Evolutionary conservation across 2,113 vertebrate genomes (phyloP).

Genomic region (Corythaixoides concolor): DNA sequence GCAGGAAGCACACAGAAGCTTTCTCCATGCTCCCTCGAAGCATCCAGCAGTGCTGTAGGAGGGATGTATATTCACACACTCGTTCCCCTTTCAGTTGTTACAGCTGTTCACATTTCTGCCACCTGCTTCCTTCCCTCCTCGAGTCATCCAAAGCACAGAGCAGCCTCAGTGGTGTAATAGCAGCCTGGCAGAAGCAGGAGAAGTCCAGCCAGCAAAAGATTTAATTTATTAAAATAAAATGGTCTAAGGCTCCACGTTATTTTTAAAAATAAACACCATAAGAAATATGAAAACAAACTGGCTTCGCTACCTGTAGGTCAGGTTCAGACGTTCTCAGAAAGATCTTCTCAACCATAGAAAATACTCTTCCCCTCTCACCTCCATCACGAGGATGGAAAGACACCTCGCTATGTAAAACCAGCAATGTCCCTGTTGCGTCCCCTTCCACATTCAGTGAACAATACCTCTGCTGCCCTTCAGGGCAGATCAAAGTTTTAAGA

Average conservation of each 20-base stretch:
- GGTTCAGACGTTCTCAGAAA: slow-evolving; percentile 7
- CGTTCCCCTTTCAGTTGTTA: background rate
- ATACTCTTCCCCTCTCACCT: background rate
- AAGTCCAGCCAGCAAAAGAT: slow-evolving; percentile 5
- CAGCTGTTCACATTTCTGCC: background rate
- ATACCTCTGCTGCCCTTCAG: background rate
- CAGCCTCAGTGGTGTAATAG: background rate
- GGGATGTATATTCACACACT: background rate
- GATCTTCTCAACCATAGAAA: background rate
- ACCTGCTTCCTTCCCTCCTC: slow-evolving; percentile 26
- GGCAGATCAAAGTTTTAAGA: background rate
- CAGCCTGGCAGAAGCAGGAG: slow-evolving; percentile 32
- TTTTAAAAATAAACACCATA: slow-evolving; percentile 53
- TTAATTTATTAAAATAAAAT: slow-evolving; percentile 39
- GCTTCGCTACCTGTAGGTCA: slow-evolving; percentile 6
- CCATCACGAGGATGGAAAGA: background rate
- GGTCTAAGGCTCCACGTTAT: slow-evolving; percentile 39
- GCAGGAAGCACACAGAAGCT: background rate
- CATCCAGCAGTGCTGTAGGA: background rate
- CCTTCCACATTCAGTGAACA: background rate
- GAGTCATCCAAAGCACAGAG: slow-evolving; percentile 25
- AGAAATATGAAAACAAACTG: background rate
- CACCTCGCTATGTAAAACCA: background rate
- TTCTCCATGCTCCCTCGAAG: background rate
- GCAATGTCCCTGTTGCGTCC: background rate